Evolutionary conservation across 2,888 invertebrate genomes (phyloP).

Genomic region (Volucella inflata): DNA sequence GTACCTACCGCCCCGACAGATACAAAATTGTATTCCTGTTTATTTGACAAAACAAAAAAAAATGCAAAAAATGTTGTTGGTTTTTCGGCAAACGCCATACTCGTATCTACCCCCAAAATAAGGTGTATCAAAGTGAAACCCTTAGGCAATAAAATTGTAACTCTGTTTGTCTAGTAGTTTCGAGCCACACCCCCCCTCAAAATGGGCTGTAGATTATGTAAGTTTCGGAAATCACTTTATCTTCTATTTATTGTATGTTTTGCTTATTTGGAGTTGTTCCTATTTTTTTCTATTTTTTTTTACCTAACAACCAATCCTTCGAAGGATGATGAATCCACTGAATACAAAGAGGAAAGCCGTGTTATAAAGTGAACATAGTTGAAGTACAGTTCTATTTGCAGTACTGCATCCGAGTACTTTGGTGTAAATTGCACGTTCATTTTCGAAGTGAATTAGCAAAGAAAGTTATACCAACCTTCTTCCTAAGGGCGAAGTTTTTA

Average conservation of each 20-base stretch:
- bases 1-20: not conserved
- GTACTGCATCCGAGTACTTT: slow-evolving; percentile 16
- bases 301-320: not conserved
- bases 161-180: slow-evolving; percentile 15
- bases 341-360: not conserved
- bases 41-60: slow-evolving; percentile 18
- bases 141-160: not conserved
- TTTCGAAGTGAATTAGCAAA: slow-evolving; percentile 11
- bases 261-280: not conserved
- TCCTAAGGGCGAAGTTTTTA: slow-evolving; percentile 6
- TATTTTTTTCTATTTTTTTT: not conserved
- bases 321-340: not conserved
- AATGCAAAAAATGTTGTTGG: no score
- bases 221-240: slow-evolving; percentile 44
- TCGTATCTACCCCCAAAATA: not conserved
- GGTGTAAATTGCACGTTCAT: slow-evolving; percentile 22
- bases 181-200: not conserved
- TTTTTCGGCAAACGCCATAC: not conserved
- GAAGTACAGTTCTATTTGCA: slow-evolving; percentile 11
- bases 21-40: slow-evolving; percentile 25
- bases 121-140: slow-evolving; percentile 13
- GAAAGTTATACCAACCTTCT: not conserved
- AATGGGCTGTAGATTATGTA: slow-evolving; percentile 18
- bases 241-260: slow-evolving; percentile 43
- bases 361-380: slow-evolving; percentile 9